Conservation (phyloP, 2,113 vertebrate genomes). For the Catagonus wagneri region DNA sequence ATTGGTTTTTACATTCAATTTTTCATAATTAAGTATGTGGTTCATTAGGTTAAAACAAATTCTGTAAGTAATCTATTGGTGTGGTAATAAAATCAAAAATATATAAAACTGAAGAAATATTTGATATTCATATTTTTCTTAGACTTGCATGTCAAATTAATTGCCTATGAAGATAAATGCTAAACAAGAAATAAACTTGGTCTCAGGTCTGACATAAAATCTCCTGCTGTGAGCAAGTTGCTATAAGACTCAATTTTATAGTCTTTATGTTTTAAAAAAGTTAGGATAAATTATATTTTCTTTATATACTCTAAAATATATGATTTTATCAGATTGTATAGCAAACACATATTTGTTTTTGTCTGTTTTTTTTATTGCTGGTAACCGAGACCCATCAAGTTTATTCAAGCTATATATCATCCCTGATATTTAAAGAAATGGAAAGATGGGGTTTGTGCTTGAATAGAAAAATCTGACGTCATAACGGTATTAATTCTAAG, state of each 20-base stretch:
- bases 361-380: background rate
- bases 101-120: background rate
- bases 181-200: background rate
- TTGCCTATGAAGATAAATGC: background rate
- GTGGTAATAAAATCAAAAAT: conserved; percentile 1
- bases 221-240: background rate
- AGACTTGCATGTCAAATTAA: background rate
- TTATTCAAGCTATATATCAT: background rate
- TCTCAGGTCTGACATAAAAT: background rate
- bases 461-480: background rate
- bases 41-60: background rate
- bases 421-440: background rate
- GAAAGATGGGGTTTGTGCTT: background rate
- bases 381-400: background rate
- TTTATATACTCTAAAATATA: background rate
- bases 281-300: background rate
- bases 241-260: background rate
- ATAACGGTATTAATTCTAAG: background rate
- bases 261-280: background rate
- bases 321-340: background rate
- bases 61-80: background rate
- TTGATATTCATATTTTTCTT: background rate
- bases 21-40: background rate
- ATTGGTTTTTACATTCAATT: background rate
- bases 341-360: background rate